Base-by-base conservation (phyloP, 2,888 invertebrate genomes). In the Drosophila koepferae region DNA sequence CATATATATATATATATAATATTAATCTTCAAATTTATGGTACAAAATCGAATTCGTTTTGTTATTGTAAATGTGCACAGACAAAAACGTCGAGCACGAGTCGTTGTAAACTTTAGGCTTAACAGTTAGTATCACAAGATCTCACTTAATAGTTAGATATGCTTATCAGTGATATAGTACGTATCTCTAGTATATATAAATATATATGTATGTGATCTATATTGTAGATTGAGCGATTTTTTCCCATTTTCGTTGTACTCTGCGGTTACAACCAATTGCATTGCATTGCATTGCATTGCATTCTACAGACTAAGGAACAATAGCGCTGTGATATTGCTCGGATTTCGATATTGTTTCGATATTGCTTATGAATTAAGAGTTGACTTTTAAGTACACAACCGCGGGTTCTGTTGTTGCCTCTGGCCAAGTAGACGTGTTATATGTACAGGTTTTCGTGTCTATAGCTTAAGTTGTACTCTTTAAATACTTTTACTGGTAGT, bases 381-480 rank as follows among this genome's bases (percentile, higher is more conserved):
- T 74, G 69, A 77, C 73, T 82, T 77, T 89, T 89, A 89, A 92
- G 90, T 91, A 92, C 89, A 92, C 92, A 91, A 91, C 92, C 91
- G 90, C 88, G 60, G 82, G 80, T 81, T 84, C 71, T 74, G 72
- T 76, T 72, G 61, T 72, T 78, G 84, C 82, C 79, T 84, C 81
- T 80, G 83, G 83, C 81, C 68, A 83, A 69, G 59, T 18, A 48
- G 72, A 77, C 53, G 49, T 49, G 31, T 28, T 44, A 16, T 63
- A 71, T 63, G 28, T 72, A 71, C 56, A 44, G 2, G 41, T 36
- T n/a, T 3, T 53, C 23, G 28, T 51, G 62, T 58, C 69, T 82
- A 64, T 63, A 62, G 55, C 54, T 80, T 77, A 86, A 79, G 73
- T 86, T 90, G 83, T 86, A 90, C 90, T 89, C 74, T 81, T 68